Conservation (phyloP, 2,797 vertebrate species). For the Squalus acanthias region DNA sequence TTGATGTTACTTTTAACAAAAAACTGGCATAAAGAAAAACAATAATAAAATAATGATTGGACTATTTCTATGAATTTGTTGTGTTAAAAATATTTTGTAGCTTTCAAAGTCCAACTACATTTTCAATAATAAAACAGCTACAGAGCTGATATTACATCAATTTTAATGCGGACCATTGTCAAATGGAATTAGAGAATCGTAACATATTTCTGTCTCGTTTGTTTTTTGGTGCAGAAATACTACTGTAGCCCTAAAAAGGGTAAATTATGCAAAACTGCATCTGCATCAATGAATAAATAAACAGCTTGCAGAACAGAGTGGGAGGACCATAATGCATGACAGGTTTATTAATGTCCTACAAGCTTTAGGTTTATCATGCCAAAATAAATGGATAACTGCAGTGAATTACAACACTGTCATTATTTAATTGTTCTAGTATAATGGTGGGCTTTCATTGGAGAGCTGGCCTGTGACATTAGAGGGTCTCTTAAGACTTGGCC, state of each 20-base stretch:
- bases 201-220: background rate
- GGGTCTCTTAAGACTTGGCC: slow-evolving; percentile 30
- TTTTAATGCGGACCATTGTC: background rate
- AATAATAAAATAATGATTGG: background rate
- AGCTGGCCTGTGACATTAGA: background rate
- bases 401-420: slow-evolving; percentile 7
- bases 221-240: background rate
- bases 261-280: background rate
- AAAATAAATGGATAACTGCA: slow-evolving; percentile 19
- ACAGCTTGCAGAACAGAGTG: background rate
- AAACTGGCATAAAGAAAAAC: background rate
- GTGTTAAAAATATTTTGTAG: background rate
- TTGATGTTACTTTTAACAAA: background rate
- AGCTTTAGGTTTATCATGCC: slow-evolving; percentile 32
- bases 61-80: background rate
- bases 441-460: background rate
- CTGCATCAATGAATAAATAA: slow-evolving; percentile 33
- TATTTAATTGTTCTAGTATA: background rate
- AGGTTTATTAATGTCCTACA: slow-evolving; percentile 31
- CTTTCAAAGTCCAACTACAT: background rate
- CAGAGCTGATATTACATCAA: background rate
- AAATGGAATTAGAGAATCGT: background rate
- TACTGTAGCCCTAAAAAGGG: background rate
- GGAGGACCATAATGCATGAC: slow-evolving; percentile 4
- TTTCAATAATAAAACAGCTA: background rate